phyloP scores from a whole-genome alignment of 2,888 invertebrate genomes.

The Emmelina monodactyla region DNA sequence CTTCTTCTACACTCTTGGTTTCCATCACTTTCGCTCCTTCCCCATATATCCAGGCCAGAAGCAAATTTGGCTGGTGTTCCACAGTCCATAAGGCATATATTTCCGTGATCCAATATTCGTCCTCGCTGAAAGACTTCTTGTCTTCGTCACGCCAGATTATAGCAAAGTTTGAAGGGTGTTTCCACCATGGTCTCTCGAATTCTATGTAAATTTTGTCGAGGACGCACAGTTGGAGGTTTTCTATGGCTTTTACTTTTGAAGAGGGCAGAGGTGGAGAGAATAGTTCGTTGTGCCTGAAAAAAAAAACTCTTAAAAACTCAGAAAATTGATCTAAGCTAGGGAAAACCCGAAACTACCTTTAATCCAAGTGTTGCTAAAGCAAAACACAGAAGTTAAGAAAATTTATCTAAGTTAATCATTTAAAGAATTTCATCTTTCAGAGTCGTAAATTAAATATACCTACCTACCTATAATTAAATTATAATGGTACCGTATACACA shows the following conservation, averaged over 20 bases:
- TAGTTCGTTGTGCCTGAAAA: slow-evolving; percentile 47
- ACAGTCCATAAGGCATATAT: slow-evolving; percentile 69
- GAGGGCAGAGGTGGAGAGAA: slow-evolving; percentile 67
- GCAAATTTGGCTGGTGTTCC: slow-evolving; percentile 65
- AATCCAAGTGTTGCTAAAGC: too few species aligned
- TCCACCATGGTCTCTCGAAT: slow-evolving; percentile 74
- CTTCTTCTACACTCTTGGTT: slow-evolving; percentile 50
- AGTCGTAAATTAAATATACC: too few species aligned
- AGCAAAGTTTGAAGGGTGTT: slow-evolving; percentile 47
- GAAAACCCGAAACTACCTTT: too few species aligned
- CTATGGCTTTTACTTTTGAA: slow-evolving; percentile 63
- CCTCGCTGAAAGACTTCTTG: slow-evolving; percentile 42
- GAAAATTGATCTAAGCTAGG: too few species aligned
- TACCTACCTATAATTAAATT: too few species aligned
- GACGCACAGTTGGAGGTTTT: slow-evolving; percentile 69
- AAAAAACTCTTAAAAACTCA: too few species aligned
- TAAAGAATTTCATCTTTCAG: too few species aligned
- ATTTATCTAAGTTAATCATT: too few species aligned
- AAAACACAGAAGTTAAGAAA: too few species aligned
- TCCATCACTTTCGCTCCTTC: slow-evolving; percentile 70
- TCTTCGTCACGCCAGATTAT: slow-evolving; percentile 67
- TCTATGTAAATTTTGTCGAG: slow-evolving; percentile 76
- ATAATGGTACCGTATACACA: too few species aligned
- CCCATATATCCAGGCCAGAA: slow-evolving; percentile 74
- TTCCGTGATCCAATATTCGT: slow-evolving; percentile 67